Evolutionary conservation across 2,888 invertebrate species (phyloP).

Genomic region (Aethes cnicana): DNA sequence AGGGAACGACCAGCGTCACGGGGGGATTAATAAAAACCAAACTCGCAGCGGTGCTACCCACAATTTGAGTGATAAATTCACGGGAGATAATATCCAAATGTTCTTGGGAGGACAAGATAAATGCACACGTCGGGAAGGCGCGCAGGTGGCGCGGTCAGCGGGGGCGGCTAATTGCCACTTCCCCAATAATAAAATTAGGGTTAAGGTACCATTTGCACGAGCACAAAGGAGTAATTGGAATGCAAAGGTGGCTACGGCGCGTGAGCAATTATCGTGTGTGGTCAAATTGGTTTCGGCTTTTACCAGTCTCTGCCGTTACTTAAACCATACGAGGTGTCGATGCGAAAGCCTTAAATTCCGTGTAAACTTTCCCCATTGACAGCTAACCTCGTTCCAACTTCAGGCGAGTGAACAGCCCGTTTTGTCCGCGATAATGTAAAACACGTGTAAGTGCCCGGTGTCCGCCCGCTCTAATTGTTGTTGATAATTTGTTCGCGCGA

Average conservation of each 20-base stretch:
- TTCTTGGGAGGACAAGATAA: constrained; percentile 52
- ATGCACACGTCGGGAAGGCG: constrained; percentile 39
- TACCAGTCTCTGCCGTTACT: too few species aligned
- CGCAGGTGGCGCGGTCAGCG: constrained; percentile 29
- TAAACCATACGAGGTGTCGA: background rate
- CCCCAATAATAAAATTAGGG: constrained; percentile 30
- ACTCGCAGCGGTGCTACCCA: constrained; percentile 19
- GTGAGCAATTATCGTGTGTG: constrained; percentile 3
- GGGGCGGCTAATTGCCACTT: constrained; percentile 36
- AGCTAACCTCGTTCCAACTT: constrained; percentile 17
- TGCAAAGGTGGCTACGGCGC: constrained; percentile 2
- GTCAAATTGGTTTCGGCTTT: background rate
- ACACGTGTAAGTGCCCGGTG: constrained; percentile 46
- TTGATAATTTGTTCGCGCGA: constrained; percentile 65
- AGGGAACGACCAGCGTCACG: constrained; percentile 18
- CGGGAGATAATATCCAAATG: constrained; percentile 31
- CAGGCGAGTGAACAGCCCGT: constrained; percentile 26
- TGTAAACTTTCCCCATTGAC: background rate
- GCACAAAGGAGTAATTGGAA: constrained; percentile 21
- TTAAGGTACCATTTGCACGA: constrained; percentile 25
- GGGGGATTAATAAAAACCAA: constrained; percentile 26
- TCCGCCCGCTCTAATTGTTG: constrained; percentile 64
- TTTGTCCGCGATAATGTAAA: constrained; percentile 36
- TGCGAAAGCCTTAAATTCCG: background rate
- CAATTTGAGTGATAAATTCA: constrained; percentile 25